A percentile compares a stretch with the other conserved stretches of the same genome.
Evolutionary conservation across 2,888 invertebrate species (phyloP).

Genomic region (Xestia ashworthii): DNA sequence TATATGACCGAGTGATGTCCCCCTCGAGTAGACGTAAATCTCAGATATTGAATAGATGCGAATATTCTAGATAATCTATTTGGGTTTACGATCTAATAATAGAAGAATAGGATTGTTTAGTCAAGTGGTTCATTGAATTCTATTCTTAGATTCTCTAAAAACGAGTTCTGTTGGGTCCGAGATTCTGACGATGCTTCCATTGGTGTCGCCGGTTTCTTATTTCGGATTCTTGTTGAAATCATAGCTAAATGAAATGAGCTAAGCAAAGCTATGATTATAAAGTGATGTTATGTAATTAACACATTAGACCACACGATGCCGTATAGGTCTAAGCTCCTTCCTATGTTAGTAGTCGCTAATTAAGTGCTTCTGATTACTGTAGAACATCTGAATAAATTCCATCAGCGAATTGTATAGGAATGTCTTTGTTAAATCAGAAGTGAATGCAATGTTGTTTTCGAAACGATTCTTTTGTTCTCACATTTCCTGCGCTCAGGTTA

Average conservation of each 20-base stretch:
- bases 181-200: constrained; percentile 9
- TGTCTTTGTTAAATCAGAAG: constrained; percentile 73
- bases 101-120: constrained; percentile 61
- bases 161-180: constrained; percentile 29
- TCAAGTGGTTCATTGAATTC: constrained; percentile 50
- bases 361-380: constrained; percentile 43
- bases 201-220: not conserved
- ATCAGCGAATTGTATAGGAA: constrained; percentile 65
- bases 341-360: constrained; percentile 12
- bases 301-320: not conserved
- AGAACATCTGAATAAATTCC: constrained; percentile 62
- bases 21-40: constrained; percentile 7
- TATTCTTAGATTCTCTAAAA: constrained; percentile 53
- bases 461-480: constrained; percentile 83
- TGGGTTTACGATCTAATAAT: constrained; percentile 57
- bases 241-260: not conserved
- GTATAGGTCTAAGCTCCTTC: not conserved
- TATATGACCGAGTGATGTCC: not conserved
- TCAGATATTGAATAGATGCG: constrained; percentile 43
- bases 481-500: constrained; percentile 77
- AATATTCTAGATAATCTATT: constrained; percentile 59
- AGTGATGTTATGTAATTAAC: not conserved
- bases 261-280: constrained; percentile 5
- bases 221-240: too few species aligned
- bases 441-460: constrained; percentile 76